A percentile compares a stretch with the other conserved stretches of the same genome.
Evolutionary conservation across 2,113 vertebrate genomes (phyloP).

Genomic region (Ciconia stormi): DNA sequence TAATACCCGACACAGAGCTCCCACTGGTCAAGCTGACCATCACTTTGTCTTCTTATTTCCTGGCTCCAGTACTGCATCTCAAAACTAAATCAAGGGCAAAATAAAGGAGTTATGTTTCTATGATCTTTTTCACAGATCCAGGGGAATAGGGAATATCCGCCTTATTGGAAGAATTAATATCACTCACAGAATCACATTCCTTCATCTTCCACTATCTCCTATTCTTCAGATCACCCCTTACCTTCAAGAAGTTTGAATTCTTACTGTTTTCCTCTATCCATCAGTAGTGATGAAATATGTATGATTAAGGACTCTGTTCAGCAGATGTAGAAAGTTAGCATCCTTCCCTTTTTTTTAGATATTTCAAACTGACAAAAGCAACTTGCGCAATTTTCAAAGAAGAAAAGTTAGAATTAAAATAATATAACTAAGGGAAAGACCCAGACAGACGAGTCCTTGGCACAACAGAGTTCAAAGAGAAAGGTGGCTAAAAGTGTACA

Average conservation of each 20-base stretch:
- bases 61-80: neutral
- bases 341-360: neutral
- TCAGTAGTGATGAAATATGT: neutral
- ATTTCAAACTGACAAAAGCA: neutral
- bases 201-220: neutral
- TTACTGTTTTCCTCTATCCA: neutral
- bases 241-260: neutral
- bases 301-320: neutral
- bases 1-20: neutral
- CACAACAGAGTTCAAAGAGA: neutral
- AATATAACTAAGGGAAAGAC: neutral
- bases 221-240: neutral
- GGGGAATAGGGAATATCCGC: neutral
- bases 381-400: neutral
- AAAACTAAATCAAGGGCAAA: conserved; percentile 1
- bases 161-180: neutral
- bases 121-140: neutral
- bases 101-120: neutral
- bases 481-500: neutral
- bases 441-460: neutral
- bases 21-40: neutral
- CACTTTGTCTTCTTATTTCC: neutral
- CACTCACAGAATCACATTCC: neutral
- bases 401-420: neutral
- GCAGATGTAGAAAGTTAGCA: neutral